Conservation (phyloP, 1,140 invertebrate genomes). For the Aphidius ervi region DNA sequence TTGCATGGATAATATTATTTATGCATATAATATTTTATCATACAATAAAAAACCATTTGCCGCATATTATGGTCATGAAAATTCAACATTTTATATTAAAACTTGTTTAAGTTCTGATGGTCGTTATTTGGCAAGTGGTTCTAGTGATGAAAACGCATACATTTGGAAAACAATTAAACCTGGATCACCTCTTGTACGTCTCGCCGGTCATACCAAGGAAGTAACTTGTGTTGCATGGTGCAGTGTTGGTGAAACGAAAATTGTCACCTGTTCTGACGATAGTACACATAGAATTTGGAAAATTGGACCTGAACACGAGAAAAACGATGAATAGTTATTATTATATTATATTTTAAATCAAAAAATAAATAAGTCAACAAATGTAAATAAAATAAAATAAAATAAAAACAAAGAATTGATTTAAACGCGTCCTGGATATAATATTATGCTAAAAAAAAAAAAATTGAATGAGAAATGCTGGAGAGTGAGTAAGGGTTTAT, state of each 20-base stretch:
- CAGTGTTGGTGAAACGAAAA: constrained; percentile 49
- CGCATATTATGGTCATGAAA: constrained; percentile 63
- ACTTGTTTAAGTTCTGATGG: constrained; percentile 74
- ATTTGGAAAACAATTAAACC: constrained; percentile 71
- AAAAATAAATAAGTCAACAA: too few relatives aligned
- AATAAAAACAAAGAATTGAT: too few relatives aligned
- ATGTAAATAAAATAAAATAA: too few relatives aligned
- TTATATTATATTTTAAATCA: too few relatives aligned
- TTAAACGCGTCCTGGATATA: too few relatives aligned
- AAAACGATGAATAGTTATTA: constrained; percentile 39
- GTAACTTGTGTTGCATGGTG: constrained; percentile 83
- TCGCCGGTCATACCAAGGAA: constrained; percentile 74
- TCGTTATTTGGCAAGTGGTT: constrained; percentile 76
- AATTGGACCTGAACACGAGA: constrained; percentile 56
- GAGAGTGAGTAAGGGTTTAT: constrained; percentile 7
- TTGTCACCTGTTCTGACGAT: constrained; percentile 80
- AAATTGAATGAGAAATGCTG: not conserved
- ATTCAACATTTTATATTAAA: constrained; percentile 79
- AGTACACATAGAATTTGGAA: constrained; percentile 72
- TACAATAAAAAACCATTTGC: constrained; percentile 62
- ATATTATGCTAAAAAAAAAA: not conserved
- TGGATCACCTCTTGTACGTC: constrained; percentile 62
- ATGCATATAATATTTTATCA: constrained; percentile 74
- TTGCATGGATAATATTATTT: constrained; percentile 81
- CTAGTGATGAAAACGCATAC: constrained; percentile 77